A percentile compares a stretch with the other conserved stretches of the same genome.
Evolutionary conservation across 1,140 invertebrate species (phyloP).

Genomic region (Apis cerana): DNA sequence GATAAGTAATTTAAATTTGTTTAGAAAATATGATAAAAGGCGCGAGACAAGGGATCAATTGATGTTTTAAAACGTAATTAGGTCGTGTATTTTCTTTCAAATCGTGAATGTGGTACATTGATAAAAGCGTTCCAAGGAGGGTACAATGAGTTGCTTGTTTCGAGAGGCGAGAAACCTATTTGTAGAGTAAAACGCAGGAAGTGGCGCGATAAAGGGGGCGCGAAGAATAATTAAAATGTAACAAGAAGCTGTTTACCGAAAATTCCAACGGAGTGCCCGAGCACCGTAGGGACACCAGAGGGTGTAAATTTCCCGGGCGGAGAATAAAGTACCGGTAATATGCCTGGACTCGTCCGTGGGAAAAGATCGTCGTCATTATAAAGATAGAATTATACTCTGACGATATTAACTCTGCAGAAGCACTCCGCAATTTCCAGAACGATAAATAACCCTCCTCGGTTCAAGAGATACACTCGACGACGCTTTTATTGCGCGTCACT

Average conservation of each 20-base stretch:
- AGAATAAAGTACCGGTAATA: conserved; percentile 48
- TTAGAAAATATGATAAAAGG: neutral
- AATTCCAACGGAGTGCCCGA: conserved; percentile 17
- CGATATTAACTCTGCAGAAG: conserved; percentile 50
- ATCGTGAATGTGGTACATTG: neutral
- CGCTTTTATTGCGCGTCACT: conserved; percentile 44
- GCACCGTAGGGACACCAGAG: neutral
- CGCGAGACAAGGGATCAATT: neutral
- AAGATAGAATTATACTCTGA: conserved; percentile 52
- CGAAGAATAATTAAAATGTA: conserved; percentile 44
- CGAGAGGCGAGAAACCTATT: neutral
- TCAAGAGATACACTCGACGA: conserved; percentile 46
- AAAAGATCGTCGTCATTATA: conserved; percentile 54
- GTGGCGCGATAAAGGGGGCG: neutral
- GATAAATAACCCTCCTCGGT: conserved; percentile 61
- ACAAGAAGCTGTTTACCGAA: conserved; percentile 46
- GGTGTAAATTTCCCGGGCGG: conserved; percentile 38
- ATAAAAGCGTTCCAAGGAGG: neutral
- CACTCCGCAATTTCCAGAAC: conserved; percentile 57
- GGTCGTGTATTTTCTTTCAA: neutral
- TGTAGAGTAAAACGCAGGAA: neutral
- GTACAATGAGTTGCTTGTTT: conserved; percentile 5
- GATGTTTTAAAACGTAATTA: neutral
- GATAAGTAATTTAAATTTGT: too few relatives aligned
- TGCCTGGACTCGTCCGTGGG: conserved; percentile 30